Conservation (phyloP, 2,888 invertebrate genomes). For the Endomychus coccineus region DNA sequence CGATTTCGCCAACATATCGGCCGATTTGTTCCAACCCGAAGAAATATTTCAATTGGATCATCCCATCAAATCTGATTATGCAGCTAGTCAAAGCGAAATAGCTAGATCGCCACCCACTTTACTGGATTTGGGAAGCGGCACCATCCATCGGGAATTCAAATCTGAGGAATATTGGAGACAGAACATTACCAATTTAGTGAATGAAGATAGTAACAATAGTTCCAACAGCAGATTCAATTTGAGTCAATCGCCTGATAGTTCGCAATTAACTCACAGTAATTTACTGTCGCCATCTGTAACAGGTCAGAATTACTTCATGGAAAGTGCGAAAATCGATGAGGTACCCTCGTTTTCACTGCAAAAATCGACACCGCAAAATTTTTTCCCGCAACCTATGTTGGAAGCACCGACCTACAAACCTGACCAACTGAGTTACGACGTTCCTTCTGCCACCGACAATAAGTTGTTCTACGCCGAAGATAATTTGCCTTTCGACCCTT, state of each 20-base stretch:
- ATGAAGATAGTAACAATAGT: constrained; percentile 46
- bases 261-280: constrained; percentile 41
- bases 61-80: constrained; percentile 59
- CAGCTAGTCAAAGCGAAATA: constrained; percentile 42
- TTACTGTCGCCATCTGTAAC: constrained; percentile 28
- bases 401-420: no score
- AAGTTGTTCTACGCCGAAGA: constrained; percentile 30
- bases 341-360: no score
- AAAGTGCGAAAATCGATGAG: constrained; percentile 27
- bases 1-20: constrained; percentile 54
- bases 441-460: constrained; percentile 17
- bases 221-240: constrained; percentile 41
- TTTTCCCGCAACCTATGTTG: constrained; percentile 20
- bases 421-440: no score
- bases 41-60: constrained; percentile 73
- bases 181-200: constrained; percentile 42
- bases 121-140: constrained; percentile 65
- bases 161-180: constrained; percentile 57
- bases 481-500: constrained; percentile 25
- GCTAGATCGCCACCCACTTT: constrained; percentile 62
- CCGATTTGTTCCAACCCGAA: constrained; percentile 67
- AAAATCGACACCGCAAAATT: constrained; percentile 17
- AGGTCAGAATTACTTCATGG: constrained; percentile 28
- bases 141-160: constrained; percentile 55
- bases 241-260: constrained; percentile 48